phyloP scores from a whole-genome alignment of 2,113 vertebrate genomes.

The Trinectes maculatus region DNA sequence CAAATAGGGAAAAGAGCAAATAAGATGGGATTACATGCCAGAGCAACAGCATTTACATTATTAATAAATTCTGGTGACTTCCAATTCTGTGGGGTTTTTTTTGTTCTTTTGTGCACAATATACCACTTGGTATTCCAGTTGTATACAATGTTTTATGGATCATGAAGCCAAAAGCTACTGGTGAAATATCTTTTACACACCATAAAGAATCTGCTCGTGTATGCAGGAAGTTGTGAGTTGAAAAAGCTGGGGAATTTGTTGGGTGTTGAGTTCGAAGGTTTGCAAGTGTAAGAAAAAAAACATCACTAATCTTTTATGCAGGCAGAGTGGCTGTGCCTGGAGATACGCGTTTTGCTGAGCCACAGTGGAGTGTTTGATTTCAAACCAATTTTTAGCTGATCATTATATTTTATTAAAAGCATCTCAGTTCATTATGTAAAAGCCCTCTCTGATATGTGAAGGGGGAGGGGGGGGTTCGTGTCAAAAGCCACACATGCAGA shows the following conservation, averaged over 20 bases:
- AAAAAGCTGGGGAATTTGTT: slow-evolving; percentile 60
- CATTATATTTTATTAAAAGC: slow-evolving; percentile 79
- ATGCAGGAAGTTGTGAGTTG: slow-evolving; percentile 52
- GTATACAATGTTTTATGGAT: slow-evolving; percentile 70
- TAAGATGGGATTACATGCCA: slow-evolving; percentile 39
- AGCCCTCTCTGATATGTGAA: slow-evolving; percentile 26
- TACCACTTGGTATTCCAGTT: slow-evolving; percentile 57
- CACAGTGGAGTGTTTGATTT: slow-evolving; percentile 77
- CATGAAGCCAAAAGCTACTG: slow-evolving; percentile 47
- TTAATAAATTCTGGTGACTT: slow-evolving; percentile 57
- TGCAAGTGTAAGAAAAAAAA: slow-evolving; percentile 38
- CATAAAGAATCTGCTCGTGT: slow-evolving; percentile 49
- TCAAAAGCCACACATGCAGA: slow-evolving; percentile 47
- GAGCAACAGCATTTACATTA: slow-evolving; percentile 63
- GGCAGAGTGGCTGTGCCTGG: slow-evolving; percentile 68
- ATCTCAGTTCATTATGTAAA: slow-evolving; percentile 73
- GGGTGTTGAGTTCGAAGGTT: slow-evolving; percentile 60
- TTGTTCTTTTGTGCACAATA: slow-evolving; percentile 47
- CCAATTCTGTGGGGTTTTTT: slow-evolving; percentile 37
- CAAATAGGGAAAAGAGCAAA: slow-evolving; percentile 55
- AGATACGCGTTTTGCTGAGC: slow-evolving; percentile 77
- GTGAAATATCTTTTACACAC: slow-evolving; percentile 52
- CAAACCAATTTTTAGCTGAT: slow-evolving; percentile 78
- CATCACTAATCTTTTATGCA: slow-evolving; percentile 71
- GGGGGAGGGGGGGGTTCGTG: not conserved